These are phyloP conservation scores for Procambarus virginalis DNA, from an alignment of 1,140 invertebrate species.

Conservation along the genomic window DNA sequence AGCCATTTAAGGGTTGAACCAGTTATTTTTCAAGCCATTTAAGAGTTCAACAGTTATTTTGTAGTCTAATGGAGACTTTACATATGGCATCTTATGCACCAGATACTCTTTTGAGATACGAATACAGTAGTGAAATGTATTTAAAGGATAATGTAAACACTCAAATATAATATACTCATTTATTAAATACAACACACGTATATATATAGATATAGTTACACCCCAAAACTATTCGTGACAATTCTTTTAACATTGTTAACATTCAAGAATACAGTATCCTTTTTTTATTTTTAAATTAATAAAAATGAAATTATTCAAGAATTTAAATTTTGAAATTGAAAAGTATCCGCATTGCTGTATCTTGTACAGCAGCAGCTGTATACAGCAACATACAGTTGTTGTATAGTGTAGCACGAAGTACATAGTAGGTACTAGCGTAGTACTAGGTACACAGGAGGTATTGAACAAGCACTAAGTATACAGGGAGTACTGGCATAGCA, in stretches of 20 bases:
- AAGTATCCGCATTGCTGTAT: background rate
- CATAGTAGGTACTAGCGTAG: too few species aligned
- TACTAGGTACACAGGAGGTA: too few species aligned
- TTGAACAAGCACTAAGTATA: too few species aligned
- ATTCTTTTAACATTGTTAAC: background rate
- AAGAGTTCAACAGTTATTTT: too few species aligned
- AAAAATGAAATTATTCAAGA: background rate
- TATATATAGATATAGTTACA: slow-evolving; percentile 57
- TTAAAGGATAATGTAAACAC: background rate
- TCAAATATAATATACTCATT: slow-evolving; percentile 27
- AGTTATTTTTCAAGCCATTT: too few species aligned
- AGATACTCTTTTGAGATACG: too few species aligned
- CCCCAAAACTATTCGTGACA: background rate
- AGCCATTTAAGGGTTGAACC: too few species aligned
- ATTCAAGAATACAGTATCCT: background rate
- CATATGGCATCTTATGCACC: too few species aligned
- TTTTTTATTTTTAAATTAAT: too few species aligned
- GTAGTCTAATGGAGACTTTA: too few species aligned
- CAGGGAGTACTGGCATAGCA: too few species aligned
- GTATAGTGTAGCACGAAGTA: background rate
- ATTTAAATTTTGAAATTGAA: background rate
- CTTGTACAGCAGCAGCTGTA: background rate
- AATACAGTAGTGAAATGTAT: too few species aligned
- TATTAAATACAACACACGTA: slow-evolving; percentile 56
- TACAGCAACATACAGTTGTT: background rate